Evolutionary conservation across 2,888 invertebrate genomes (phyloP), one percentile per base, ranked within the genome.

Genomic region (Pegoplata infirma): DNA sequence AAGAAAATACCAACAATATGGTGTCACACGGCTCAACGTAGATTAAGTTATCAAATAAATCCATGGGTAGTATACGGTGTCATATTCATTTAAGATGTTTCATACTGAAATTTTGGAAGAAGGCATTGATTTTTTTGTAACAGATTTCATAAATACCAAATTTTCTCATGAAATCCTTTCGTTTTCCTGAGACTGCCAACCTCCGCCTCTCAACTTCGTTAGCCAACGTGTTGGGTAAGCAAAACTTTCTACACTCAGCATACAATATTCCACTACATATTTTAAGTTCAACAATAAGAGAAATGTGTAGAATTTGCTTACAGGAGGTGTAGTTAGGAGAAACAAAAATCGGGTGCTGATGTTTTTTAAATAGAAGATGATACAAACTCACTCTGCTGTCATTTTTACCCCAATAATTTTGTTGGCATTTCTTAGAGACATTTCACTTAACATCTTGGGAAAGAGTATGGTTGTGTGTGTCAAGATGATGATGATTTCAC

Each of bases 111-210:
- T 46, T 55, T 55, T 61, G 64, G 40, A 71, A 69, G 63, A 67
- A 71, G 40, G 44, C 53, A 67, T 53, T 67, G 49, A 61, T 74
- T 79, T n/a, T n/a, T n/a, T n/a, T 79, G 74, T 66, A 68, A 66
- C 58, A 66, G 71, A 67, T 72, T 67, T 71, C 61, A 79, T 79
- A 79, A 79, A 79, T 79, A 79, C 79, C 79, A 71, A 68, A 23
- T 36, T 51, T 53, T 53, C 53, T 69, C 68, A 56, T 56, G 51
- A 75, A 58, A 71, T 67, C 49, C 55, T 36, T 12, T 16, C 4
- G 44, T 21, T 23, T n/a, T n/a, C n/a, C n/a, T n/a, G n/a, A n/a
- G n/a, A n/a, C n/a, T n/a, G n/a, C n/a, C n/a, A n/a, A n/a, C n/a
- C n/a, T n/a, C n/a, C n/a, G n/a, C n/a, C n/a, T n/a, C n/a, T n/a